Base-by-base conservation (phyloP, 2,113 vertebrate species). In the Cephalophus harveyi region DNA sequence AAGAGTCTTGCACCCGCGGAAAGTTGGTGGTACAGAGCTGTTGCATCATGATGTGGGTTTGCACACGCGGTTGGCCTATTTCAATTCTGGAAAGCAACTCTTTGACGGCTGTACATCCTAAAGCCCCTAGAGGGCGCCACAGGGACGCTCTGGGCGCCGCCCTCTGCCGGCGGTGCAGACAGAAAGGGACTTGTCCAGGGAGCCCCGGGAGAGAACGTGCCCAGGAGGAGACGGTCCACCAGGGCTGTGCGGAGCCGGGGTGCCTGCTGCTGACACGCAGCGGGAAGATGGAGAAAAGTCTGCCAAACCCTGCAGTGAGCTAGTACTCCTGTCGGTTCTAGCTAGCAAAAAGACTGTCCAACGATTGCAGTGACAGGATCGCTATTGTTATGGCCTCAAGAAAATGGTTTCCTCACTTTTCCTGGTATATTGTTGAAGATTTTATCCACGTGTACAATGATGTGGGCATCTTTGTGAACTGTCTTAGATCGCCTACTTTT, bases 61-160 rank as follows among this genome's bases (percentile, higher is more conserved):
- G 7, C 60, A n/a, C 7, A 8, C 3, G 1, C 52, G 27, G 17
- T 52, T 83, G 52, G 15, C 55, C 30, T 40, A 19, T 54, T 54
- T 74, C 43, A 21, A 6, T 7, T 43, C n/a, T 54, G 30, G 48
- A 67, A 87, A 81, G 43, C 71, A 25, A 6, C 21, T 40, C 40
- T 64, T 91, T 55, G 54, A 89, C 81, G 85, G n/a, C n/a, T 88
- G 62, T 87, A 36, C 89, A 50, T 13, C 52, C 16, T 82, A 54
- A 21, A 79, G 52, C 97, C 97, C 97, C 96, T 83, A 97, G 97
- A 96, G 97, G 95, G 87, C 6, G 83, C 46, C 59, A 19, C n/a
- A 12, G 89, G 48, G 93, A 60, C 3, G 0, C 46, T 7, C 33
- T 62, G 25, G 89, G 89, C 93, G 57, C 93, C 91, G 95, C 96